These are phyloP conservation scores for Nephotettix cincticeps DNA, from an alignment of 1,140 invertebrate species.

Conservation along the genomic window DNA sequence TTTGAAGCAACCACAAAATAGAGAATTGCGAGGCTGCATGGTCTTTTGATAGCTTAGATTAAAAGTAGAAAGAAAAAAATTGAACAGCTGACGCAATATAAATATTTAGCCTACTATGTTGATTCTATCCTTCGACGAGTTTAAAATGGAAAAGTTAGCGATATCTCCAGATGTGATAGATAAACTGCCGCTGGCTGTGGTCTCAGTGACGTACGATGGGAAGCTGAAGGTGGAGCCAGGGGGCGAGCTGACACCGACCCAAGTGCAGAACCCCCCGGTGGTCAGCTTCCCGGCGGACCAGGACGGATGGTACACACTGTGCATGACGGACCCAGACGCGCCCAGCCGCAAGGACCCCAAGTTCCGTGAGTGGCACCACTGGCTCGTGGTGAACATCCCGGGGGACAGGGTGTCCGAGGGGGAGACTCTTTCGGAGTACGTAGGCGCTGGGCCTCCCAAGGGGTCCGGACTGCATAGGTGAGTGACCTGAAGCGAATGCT, in stretches of 20 bases:
- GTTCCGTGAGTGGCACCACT: conserved; percentile 88
- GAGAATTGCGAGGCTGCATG: no score
- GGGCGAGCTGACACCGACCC: conserved; percentile 73
- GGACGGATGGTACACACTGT: conserved; percentile 68
- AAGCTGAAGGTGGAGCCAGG: conserved; percentile 62
- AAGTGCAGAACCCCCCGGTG: conserved; percentile 64
- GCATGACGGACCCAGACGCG: conserved; percentile 90
- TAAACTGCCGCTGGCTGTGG: no score
- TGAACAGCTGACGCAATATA: no score
- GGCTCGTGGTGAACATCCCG: conserved; percentile 90
- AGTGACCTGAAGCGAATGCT: no score
- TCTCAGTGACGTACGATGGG: conserved; percentile 61
- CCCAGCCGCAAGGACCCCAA: conserved; percentile 75
- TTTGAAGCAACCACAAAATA: no score
- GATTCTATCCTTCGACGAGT: no score
- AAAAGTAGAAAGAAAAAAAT: no score
- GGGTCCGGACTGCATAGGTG: no score
- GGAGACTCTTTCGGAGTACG: conserved; percentile 72
- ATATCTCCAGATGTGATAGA: no score
- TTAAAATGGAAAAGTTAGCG: no score
- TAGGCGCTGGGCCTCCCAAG: conserved; percentile 82
- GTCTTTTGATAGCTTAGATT: no score
- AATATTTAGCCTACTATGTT: no score
- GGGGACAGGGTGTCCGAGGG: conserved; percentile 70
- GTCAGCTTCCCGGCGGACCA: conserved; percentile 63